Evolutionary conservation across 2,113 vertebrate species (phyloP), one percentile per base, ranked within the genome.

Genomic region (Coryphaenoides rupestris): DNA sequence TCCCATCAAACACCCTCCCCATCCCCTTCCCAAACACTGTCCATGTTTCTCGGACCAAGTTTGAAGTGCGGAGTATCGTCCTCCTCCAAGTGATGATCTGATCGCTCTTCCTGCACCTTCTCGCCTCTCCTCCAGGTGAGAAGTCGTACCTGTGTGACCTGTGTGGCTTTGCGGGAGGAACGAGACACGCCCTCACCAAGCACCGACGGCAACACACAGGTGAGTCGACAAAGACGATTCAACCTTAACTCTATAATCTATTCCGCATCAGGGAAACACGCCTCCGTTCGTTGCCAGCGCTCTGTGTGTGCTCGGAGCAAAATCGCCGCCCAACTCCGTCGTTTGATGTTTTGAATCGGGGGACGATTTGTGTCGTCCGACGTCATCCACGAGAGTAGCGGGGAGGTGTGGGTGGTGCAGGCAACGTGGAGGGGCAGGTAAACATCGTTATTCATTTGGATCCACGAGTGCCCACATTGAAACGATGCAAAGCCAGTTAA

Each of bases 111-210:
- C 74, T 77, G 70, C 74, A 74, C 76, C 73, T 57, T 74, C 28
- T 47, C 68, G 66, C 63, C 65, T 62, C 64, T 14, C 7, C 87
- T 90, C 79, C 82, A 99, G 97, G 97, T 84, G 97, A 99, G 91
- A 99, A 99, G 92, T 96, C 95, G 16, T 99, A 98, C 83, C 93
- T 99, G 63, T 99, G 97, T 86, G 97, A 99, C 92, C 94, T 98
- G 74, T 99, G 97, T 71, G 96, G 97, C 76, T 99, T 99, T 68
- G 97, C 96, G 0, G 96, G 97, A 57, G 97, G 96, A 70, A 99
- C 97, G 0, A 92, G 94, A 69, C 97, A 99, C 66, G 97, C 97
- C 86, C 95, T 99, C 80, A 98, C 96, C 85, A 99, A 99, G 87
- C 96, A 99, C 77, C 91, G 97, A 6, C 86, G 96, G 67, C 96